Conservation (phyloP, 2,113 vertebrate genomes). For the Pelmatolapia mariae region DNA sequence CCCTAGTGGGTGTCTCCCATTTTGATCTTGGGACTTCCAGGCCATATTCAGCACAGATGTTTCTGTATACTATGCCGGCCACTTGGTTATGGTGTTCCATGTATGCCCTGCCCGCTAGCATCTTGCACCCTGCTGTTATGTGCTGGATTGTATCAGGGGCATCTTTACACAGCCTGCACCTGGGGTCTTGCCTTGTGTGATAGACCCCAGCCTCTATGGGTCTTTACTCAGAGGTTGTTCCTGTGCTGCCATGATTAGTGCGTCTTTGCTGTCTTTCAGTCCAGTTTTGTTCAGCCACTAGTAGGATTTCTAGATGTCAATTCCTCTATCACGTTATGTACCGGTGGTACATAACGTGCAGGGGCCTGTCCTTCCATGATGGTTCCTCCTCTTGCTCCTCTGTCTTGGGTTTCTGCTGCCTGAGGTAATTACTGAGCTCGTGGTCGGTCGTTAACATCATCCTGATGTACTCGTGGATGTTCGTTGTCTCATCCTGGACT, state of each 20-base stretch:
- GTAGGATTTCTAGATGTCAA: neutral
- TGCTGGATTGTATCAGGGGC: neutral
- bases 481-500: neutral
- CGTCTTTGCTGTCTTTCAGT: neutral
- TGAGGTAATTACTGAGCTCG: neutral
- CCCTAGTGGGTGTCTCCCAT: neutral
- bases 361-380: neutral
- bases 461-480: neutral
- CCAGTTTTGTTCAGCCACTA: neutral
- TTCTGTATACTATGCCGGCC: accelerated
- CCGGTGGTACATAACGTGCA: neutral
- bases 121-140: neutral
- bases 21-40: neutral
- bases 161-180: neutral
- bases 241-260: neutral
- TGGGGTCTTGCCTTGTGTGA: neutral
- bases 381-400: neutral
- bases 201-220: neutral
- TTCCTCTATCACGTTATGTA: neutral
- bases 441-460: neutral
- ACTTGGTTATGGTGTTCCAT: neutral
- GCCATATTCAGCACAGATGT: neutral
- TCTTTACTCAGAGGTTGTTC: neutral
- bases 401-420: neutral
- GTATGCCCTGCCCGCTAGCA: neutral